Percentiles rank a stretch among this genome's conserved stretches.
Conservation (phyloP, 1,140 invertebrate genomes). For the Drosophila lini region DNA sequence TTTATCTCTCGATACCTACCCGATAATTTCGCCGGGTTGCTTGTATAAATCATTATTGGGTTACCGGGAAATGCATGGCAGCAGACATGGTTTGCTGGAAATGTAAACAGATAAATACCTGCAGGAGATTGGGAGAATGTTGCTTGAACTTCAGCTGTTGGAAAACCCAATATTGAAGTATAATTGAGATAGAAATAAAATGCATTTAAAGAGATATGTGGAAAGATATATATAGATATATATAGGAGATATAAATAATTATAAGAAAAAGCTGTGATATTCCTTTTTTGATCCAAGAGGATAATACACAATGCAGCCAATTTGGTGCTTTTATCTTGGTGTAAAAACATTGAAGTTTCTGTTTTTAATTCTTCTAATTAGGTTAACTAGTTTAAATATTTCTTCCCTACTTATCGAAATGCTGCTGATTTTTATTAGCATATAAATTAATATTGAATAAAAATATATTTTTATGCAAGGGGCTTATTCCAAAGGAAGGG, state of each 20-base stretch:
- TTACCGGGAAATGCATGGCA: conserved; percentile 36
- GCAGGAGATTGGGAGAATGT: conserved; percentile 11
- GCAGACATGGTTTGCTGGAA: conserved; percentile 18
- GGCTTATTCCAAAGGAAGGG: background rate
- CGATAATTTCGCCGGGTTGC: conserved; percentile 35
- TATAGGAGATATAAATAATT: background rate
- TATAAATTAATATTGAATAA: background rate
- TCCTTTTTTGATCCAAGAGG: background rate
- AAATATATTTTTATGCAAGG: background rate
- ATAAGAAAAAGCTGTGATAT: background rate
- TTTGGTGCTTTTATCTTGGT: background rate
- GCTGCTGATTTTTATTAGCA: too few species aligned
- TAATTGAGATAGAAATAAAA: conserved; percentile 16
- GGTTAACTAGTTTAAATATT: too few species aligned
- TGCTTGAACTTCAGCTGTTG: conserved; percentile 21
- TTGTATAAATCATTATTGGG: conserved; percentile 51
- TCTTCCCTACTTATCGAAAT: too few species aligned
- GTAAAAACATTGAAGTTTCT: too few species aligned
- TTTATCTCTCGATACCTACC: conserved; percentile 46
- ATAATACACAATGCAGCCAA: background rate
- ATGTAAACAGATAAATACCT: conserved; percentile 42
- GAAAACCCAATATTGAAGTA: conserved; percentile 10
- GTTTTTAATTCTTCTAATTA: too few species aligned
- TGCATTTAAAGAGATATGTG: conserved; percentile 1
- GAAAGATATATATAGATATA: too few species aligned